Base-by-base conservation (phyloP, 2,113 vertebrate genomes). In the Strix aluco region DNA sequence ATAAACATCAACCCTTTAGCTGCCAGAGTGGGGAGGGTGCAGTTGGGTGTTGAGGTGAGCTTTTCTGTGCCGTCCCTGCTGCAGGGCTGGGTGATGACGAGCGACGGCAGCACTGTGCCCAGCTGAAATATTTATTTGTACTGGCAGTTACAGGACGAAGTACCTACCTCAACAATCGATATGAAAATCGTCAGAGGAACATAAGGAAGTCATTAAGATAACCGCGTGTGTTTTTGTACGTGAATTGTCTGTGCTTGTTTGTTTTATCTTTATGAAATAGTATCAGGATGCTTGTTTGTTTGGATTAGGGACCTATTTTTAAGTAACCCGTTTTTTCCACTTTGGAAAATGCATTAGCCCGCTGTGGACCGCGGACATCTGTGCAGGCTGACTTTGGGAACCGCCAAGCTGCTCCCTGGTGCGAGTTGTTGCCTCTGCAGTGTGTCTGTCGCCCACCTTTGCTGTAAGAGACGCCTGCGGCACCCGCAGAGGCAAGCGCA, bases 191-290 rank as follows among this genome's bases (percentile, higher is more conserved):
- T 26, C 22, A 23, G 58, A 57, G 94, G 52, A 74, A 7, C 74
- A 20, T 5, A 2, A 42, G 79, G 81, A 36, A 69, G 34, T 66
- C 18, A 4, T 61, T 40, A 23, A 63, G 67, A 58, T 30, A 40
- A 9, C 47, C 0, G 0, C 0, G 0, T 0, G 0, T 38, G 54
- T 2, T 30, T 42, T 20, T 57, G 69, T 32, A 27, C 5, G 13
- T 2, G 36, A 42, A 2, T 21, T 15, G 42, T 62, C 71, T 7
- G 2, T 20, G n/a, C 71, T 36, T 38, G 61, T 32, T 61, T 79
- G 66, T 18, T 79, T 67, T 75, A 62, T 75, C 83, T 34, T 38
- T 12, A 3, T 40, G 86, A 47, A 81, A 52, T 5, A 14, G 23
- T 34, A 63, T 46, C 20, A 1, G 79, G 91, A 1, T 46, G 71